Evolutionary conservation across 30 jellyfish, hydroid and myxozoan genomes (phyloP), one percentile per base, ranked within the genome.

Genomic region (Aurelia coerulea): DNA sequence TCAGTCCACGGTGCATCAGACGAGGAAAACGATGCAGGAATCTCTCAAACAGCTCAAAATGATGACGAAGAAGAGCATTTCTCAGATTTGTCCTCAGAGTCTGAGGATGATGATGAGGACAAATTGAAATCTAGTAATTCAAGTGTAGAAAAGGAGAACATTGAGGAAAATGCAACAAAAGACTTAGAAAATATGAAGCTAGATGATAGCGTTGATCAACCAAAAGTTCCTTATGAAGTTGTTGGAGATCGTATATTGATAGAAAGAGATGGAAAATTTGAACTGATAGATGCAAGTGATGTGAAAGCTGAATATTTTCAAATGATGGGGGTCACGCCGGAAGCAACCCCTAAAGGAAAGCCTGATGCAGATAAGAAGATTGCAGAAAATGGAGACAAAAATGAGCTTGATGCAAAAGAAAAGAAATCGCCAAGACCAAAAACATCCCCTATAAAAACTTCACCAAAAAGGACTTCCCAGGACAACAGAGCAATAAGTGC

Each of bases 201-300:
- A 65, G 59, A 84, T 41, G 90, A 54, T 5, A 42, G 70, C 16
- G 86, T n/a, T 19, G 95, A 86, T 29, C 16, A 14, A 10, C 29
- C 39, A 5, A 33, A 29, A 19, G 52, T 33, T 33, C 71, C 85
- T 0, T 52, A 63, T 70, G 90, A 90, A 69, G 58, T 62, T 58
- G 79, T 66, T 2, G 97, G 88, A 33, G 93, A 94, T 41, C 68
- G 97, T 14, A 79, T 94, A 33, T 78, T 95, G 84, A 79, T 89
- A 13, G 99, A 95, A 67, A 86, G 79, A 58, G 99, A 89, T 84
- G 99, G 99, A 62, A 90, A 86, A 64, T 95, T 95, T 85, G 97
- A 95, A 68, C 80, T 95, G 41, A 96, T 95, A 46, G 97, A 95
- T 58, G 89, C 89, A 37, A 78, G 84, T 14, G 97, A 84, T 17